These are phyloP conservation scores for Agriopis marginaria DNA, from an alignment of 2,888 invertebrate species.

Conservation along the genomic window DNA sequence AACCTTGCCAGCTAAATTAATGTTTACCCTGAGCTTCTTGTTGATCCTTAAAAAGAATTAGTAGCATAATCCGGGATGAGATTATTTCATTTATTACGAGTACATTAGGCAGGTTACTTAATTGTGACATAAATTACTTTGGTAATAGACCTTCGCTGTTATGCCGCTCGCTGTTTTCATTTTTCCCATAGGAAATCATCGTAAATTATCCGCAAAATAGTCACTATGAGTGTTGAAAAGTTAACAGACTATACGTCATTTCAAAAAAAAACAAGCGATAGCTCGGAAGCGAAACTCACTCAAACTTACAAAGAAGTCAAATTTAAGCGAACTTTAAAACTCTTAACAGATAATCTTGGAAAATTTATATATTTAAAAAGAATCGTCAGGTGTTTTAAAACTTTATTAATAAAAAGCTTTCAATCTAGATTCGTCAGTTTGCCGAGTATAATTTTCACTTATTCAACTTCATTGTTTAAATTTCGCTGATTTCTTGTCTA, in stretches of 20 bases:
- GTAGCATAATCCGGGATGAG: slow-evolving; percentile 32
- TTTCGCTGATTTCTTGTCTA: background rate
- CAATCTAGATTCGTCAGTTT: background rate
- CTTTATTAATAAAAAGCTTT: slow-evolving; percentile 21
- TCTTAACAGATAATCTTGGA: background rate
- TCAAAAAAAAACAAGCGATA: background rate
- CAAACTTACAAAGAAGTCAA: background rate
- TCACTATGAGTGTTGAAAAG: slow-evolving; percentile 11
- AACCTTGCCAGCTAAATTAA: slow-evolving; percentile 36
- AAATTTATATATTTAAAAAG: slow-evolving; percentile 3
- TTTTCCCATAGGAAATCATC: slow-evolving; percentile 23
- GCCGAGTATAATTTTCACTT: background rate
- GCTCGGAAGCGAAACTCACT: background rate
- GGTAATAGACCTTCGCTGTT: slow-evolving; percentile 17
- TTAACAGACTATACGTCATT: background rate
- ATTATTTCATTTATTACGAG: slow-evolving; percentile 36
- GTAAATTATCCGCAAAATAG: slow-evolving; percentile 2
- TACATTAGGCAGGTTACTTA: slow-evolving; percentile 34
- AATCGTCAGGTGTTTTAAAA: slow-evolving; percentile 20
- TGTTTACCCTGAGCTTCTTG: slow-evolving; percentile 34
- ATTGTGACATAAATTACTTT: slow-evolving; percentile 35
- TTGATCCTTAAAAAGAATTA: slow-evolving; percentile 36
- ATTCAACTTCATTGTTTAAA: background rate
- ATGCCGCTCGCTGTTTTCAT: slow-evolving; percentile 12
- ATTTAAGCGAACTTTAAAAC: background rate